A percentile compares a stretch with the other conserved stretches of the same genome.
These are phyloP conservation scores for Equus quagga DNA, from an alignment of 2,113 vertebrate genomes.

Conservation along the genomic window DNA sequence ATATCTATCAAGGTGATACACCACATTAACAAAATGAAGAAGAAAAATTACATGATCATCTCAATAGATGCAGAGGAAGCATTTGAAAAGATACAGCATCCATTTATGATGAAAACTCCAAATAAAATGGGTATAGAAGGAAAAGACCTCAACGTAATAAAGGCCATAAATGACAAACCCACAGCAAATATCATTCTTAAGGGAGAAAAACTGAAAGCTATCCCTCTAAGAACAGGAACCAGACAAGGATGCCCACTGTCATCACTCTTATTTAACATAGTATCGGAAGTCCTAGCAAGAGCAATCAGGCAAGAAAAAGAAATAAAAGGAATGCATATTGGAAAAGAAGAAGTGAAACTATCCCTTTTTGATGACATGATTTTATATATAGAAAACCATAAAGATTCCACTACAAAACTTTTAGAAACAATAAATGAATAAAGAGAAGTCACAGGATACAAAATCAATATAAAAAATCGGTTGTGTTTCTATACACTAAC, in stretches of 20 bases:
- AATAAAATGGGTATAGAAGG: neutral
- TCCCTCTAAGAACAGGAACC: neutral
- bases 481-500: neutral
- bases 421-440: neutral
- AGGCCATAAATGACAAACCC: neutral
- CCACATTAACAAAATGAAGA: too few relatives aligned
- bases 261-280: too few relatives aligned
- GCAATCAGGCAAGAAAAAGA: too few relatives aligned
- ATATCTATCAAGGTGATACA: too few relatives aligned
- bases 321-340: too few relatives aligned
- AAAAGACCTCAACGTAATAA: neutral
- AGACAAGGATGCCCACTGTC: neutral
- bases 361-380: too few relatives aligned
- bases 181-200: neutral
- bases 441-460: neutral
- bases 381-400: neutral
- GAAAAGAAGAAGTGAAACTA: too few relatives aligned
- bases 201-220: neutral
- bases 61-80: too few relatives aligned
- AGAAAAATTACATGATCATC: too few relatives aligned
- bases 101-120: too few relatives aligned
- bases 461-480: neutral
- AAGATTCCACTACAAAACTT: neutral
- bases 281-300: too few relatives aligned
- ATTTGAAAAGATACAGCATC: too few relatives aligned